Percentiles rank a stretch among this genome's conserved stretches.
Evolutionary conservation across 2,113 vertebrate genomes (phyloP).

Genomic region (Tiliqua scincoides): DNA sequence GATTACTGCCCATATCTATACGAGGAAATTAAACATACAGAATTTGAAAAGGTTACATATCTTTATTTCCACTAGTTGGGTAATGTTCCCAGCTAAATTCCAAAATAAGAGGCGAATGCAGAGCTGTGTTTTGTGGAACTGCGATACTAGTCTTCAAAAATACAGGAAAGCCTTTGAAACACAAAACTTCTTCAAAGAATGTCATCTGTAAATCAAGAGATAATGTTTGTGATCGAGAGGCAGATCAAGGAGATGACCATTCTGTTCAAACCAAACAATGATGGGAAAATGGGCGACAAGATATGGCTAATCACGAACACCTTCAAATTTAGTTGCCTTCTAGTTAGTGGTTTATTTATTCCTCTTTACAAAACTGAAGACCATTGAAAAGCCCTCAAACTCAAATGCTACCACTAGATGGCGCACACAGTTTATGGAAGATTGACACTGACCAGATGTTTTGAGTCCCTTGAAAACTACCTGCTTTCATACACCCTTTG

Average conservation of each 20-base stretch:
- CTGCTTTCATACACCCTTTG: not conserved
- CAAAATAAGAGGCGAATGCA: not conserved
- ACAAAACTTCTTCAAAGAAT: not conserved
- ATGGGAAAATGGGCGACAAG: not conserved
- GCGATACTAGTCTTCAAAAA: not conserved
- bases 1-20: not conserved
- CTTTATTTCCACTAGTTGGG: not conserved
- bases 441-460: not conserved
- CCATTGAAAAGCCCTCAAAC: not conserved
- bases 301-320: too few relatives aligned
- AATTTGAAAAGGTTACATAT: not conserved
- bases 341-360: not conserved
- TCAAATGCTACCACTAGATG: slow-evolving; percentile 38
- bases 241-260: not conserved
- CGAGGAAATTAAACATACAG: not conserved
- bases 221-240: not conserved
- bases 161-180: not conserved
- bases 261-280: not conserved
- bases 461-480: not conserved
- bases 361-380: not conserved
- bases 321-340: not conserved
- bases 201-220: too few relatives aligned
- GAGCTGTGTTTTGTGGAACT: not conserved
- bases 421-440: slow-evolving; percentile 18
- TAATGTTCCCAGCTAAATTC: not conserved